A percentile compares a stretch with the other conserved stretches of the same genome.
Evolutionary conservation across 2,888 invertebrate genomes (phyloP).

Genomic region (Eupithecia exiguata): DNA sequence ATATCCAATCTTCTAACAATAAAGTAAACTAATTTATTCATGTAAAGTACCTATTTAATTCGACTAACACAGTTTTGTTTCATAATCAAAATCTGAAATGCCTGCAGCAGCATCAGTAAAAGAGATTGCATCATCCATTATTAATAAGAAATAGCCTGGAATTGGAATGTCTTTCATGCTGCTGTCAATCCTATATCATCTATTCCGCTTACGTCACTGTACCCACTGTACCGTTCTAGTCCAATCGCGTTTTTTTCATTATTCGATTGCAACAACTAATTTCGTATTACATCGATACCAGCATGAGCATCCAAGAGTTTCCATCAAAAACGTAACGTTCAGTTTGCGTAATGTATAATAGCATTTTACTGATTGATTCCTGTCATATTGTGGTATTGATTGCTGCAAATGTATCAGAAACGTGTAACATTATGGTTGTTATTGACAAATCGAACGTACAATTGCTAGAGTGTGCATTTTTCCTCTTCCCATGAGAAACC

Average conservation of each 20-base stretch:
- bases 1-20: neutral
- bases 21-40: neutral
- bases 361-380: slow-evolving; percentile 50
- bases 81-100: slow-evolving; percentile 1
- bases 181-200: slow-evolving; percentile 51
- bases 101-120: slow-evolving; percentile 1
- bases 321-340: slow-evolving; percentile 67
- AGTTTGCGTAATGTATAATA: slow-evolving; percentile 63
- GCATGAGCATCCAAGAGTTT: slow-evolving; percentile 61
- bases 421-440: slow-evolving; percentile 13
- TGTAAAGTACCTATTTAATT: neutral
- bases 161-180: slow-evolving; percentile 29
- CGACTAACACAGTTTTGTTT: slow-evolving; percentile 8
- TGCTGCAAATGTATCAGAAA: slow-evolving; percentile 40
- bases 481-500: slow-evolving; percentile 1
- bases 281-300: slow-evolving; percentile 67
- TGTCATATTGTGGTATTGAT: slow-evolving; percentile 43
- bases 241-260: slow-evolving; percentile 62
- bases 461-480: neutral
- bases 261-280: slow-evolving; percentile 71
- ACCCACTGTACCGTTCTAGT: slow-evolving; percentile 58
- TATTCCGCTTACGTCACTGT: slow-evolving; percentile 60
- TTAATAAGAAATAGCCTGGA: slow-evolving; percentile 19
- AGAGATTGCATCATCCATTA: slow-evolving; percentile 32
- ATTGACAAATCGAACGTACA: slow-evolving; percentile 5